Percentiles rank a stretch among this genome's conserved stretches.
Conservation (phyloP, 2,888 invertebrate species). For the Anthrax anthrax region DNA sequence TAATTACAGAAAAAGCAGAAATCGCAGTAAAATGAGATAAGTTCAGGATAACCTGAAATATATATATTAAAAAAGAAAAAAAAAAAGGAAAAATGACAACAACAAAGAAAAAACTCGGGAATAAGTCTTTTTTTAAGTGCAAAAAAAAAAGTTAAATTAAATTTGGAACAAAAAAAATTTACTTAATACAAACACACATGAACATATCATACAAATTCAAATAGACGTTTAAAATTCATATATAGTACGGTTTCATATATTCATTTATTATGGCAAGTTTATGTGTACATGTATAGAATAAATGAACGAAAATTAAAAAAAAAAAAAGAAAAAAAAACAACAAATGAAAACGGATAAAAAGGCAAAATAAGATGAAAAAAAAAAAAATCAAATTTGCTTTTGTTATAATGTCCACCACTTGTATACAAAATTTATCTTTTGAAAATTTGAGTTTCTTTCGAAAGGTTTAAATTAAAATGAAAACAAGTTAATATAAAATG, state of each 20-base stretch:
- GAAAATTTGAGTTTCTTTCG: neutral
- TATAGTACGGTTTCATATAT: too few relatives aligned
- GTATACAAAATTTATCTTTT: neutral
- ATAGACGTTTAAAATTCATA: too few relatives aligned
- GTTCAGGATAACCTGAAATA: neutral
- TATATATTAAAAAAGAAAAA: neutral
- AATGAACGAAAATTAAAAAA: neutral
- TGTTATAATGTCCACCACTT: neutral
- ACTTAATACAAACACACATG: too few relatives aligned
- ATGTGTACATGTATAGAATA: too few relatives aligned
- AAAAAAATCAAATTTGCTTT: neutral
- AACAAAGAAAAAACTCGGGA: neutral
- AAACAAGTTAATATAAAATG: neutral
- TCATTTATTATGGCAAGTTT: too few relatives aligned
- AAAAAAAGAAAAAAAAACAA: neutral
- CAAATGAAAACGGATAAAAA: neutral
- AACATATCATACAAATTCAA: too few relatives aligned
- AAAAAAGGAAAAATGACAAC: neutral
- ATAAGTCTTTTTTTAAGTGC: too few relatives aligned
- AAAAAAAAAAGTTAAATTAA: neutral
- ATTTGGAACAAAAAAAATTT: too few relatives aligned
- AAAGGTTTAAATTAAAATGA: neutral
- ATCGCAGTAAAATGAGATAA: constrained; percentile 1
- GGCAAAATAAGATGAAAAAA: neutral
- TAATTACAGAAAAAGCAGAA: constrained; percentile 6